Evolutionary conservation across 2,797 vertebrate species (phyloP), one percentile per base, ranked within the genome.

Genomic region (Morus bassanus): DNA sequence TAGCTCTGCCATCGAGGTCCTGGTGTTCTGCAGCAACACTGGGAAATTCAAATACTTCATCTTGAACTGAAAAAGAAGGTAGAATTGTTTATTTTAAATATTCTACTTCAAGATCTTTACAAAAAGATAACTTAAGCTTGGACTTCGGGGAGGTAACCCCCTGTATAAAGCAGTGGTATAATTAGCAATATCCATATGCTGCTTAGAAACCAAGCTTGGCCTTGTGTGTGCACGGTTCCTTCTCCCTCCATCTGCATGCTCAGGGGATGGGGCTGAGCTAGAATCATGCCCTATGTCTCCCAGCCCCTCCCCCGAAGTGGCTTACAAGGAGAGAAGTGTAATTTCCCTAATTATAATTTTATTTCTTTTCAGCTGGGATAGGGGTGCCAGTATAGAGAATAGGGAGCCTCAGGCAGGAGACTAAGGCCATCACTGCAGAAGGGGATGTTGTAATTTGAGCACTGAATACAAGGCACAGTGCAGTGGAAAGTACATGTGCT

Each of bases 31-130:
- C 79, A 56, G 98, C 61, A 53, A 99, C 98, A 0, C 97, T 92
- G 15, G 99, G 99, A 85, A 99, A 99, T 89, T 99, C 98, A 88
- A 99, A 99, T 61, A 99, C 98, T 74, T 99, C 99, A n/a, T 99
- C 99, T 89, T 99, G 99, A 60, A 98, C 99, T 99, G 97, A 51
- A 97, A 97, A 73, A 69, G 64, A 92, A 13, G 41, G 82, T 76
- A 31, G 14, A 51, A 81, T 41, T 31, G 15, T 45, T 93, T 46
- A 13, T 39, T 91, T 90, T 37, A 54, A 94, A 53, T 64, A 53
- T 65, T 70, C 48, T 37, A 11, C 35, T 82, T 72, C 7, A 45
- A 70, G 33, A 48, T 57, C 30, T 79, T 74, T 65, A 51, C 33
- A 51, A 60, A 69, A 77, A 64, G 13, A 19, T 69, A 61, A 17